Conservation (phyloP, 2,113 vertebrate species). For the Triplophysa rosa region DNA sequence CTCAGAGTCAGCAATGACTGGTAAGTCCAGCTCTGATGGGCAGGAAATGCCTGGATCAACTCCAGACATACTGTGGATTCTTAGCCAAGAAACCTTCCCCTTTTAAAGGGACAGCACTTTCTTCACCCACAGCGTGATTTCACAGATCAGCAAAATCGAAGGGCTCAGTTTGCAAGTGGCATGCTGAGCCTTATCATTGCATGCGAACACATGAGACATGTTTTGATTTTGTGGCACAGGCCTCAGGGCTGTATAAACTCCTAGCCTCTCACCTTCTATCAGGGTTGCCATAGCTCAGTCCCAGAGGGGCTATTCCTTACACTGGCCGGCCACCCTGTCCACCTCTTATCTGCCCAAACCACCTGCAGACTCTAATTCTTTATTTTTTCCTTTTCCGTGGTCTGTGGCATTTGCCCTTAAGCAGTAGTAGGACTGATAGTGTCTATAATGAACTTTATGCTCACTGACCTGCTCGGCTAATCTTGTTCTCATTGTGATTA, state of each 20-base stretch:
- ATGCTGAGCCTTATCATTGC: neutral
- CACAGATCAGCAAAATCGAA: neutral
- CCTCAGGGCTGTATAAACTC: constrained; percentile 9
- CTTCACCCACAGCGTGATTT: neutral
- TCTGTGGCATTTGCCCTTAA: constrained; percentile 37
- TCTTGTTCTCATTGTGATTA: constrained; percentile 3
- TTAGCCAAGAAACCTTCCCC: constrained; percentile 26
- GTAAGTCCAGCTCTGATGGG: constrained; percentile 46
- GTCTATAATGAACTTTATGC: constrained; percentile 21
- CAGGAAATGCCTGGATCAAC: constrained; percentile 54
- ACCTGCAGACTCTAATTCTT: constrained; percentile 44
- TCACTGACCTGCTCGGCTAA: neutral
- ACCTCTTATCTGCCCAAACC: constrained; percentile 39
- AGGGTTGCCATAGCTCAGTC: constrained; percentile 26
- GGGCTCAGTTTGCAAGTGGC: neutral
- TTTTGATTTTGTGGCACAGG: constrained; percentile 2
- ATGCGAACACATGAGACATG: neutral
- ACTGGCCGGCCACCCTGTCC: constrained; percentile 28
- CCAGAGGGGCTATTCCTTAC: constrained; percentile 35
- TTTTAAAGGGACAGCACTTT: constrained; percentile 41
- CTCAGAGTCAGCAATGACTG: constrained; percentile 38
- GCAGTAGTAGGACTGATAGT: constrained; percentile 8
- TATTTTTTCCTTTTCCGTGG: constrained; percentile 36
- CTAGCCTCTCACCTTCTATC: constrained; percentile 33
- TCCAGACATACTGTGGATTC: constrained; percentile 41